Evolutionary conservation across 2,888 invertebrate genomes (phyloP), one percentile per base, ranked within the genome.

Genomic region (Dynastes tityus): DNA sequence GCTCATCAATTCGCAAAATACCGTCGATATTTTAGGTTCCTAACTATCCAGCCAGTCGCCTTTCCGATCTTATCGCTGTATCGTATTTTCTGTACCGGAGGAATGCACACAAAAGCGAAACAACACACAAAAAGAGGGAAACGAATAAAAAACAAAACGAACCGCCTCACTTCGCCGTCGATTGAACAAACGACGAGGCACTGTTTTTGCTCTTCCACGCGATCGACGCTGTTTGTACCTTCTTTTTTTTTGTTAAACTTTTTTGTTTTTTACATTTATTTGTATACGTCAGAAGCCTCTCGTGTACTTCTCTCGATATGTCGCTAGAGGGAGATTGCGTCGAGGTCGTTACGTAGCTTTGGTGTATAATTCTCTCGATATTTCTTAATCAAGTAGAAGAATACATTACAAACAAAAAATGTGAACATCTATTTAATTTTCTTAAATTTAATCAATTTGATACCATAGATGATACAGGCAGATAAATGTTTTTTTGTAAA

Each of bases 101-200:
- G 55, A 58, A 58, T 58, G 55, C 8, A 2, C 55, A 58, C 55
- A 58, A 58, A 58, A 22, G 55, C 55, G 55, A 58, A 58, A 27
- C 55, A 55, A 16, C 22, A 5, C 0, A 58, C 8, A 22, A 27
- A 16, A 58, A 58, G 6, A 58, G n/a, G 6, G 16, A 58, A 4
- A 8, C 11, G 22, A 22, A 22, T 22, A 58, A 22, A 58, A 55
- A 55, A n/a, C 16, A 16, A 22, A 58, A 58, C 22, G 22, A 58
- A 22, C 16, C 55, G 6, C 16, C 22, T 16, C 55, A 22, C 22
- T 58, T 58, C 55, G 22, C 55, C 55, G 55, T 58, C 55, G 55
- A 58, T 58, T 5, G 55, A 58, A 22, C 55, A 8, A 1, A 9
- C 55, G 55, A 22, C 55, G 55, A 22, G 55, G 22, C n/a, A 9